Evolutionary conservation across 2,888 invertebrate genomes (phyloP).

Genomic region (Hydropsyche betteni): DNA sequence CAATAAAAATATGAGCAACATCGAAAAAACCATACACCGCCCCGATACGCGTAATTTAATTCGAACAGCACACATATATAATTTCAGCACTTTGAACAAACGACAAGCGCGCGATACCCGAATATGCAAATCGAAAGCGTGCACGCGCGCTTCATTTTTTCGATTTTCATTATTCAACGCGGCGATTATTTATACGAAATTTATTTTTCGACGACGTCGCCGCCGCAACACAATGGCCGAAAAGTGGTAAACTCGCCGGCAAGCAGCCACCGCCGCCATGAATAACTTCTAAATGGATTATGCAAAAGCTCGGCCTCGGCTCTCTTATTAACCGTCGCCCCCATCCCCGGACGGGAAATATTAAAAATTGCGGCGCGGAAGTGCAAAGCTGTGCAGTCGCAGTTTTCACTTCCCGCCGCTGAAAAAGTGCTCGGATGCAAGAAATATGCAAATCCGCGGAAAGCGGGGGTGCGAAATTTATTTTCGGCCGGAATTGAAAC

Average conservation of each 20-base stretch:
- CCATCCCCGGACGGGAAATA: conserved; percentile 11
- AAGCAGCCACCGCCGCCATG: conserved; percentile 36
- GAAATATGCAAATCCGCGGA: conserved; percentile 45
- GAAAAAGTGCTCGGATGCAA: conserved; percentile 42
- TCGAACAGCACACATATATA: conserved; percentile 1
- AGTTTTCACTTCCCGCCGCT: conserved; percentile 33
- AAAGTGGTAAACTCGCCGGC: conserved; percentile 34
- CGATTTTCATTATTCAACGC: background rate
- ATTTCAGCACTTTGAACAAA: conserved; percentile 1
- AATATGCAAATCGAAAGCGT: background rate
- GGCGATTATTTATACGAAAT: conserved; percentile 13
- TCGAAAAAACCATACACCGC: too few relatives aligned
- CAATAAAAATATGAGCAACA: too few relatives aligned
- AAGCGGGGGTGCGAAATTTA: conserved; percentile 16
- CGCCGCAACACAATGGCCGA: conserved; percentile 41
- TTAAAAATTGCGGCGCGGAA: conserved; percentile 38
- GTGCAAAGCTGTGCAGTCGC: conserved; percentile 46
- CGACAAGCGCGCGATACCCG: conserved; percentile 1
- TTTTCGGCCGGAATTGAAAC: conserved; percentile 22
- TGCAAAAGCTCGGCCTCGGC: conserved; percentile 36
- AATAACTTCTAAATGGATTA: conserved; percentile 50
- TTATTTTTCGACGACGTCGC: conserved; percentile 9
- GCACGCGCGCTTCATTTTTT: background rate
- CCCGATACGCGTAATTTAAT: conserved; percentile 13
- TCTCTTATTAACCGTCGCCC: background rate